A percentile compares a stretch with the other conserved stretches of the same genome.
Evolutionary conservation across 2,797 vertebrate species (phyloP).

Genomic region (Scarus forsteni): DNA sequence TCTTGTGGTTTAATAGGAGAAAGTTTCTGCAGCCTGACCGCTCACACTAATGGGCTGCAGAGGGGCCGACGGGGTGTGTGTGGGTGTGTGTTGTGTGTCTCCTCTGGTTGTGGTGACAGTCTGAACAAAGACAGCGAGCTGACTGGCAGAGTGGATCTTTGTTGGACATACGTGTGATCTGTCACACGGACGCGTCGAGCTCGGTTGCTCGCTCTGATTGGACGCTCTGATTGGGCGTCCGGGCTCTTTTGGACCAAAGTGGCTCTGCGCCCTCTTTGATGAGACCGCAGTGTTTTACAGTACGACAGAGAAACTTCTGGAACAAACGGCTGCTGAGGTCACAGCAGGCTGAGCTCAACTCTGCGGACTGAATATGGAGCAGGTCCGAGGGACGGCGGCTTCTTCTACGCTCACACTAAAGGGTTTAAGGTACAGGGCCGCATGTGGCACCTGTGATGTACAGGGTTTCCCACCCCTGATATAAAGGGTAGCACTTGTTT

Average conservation of each 20-base stretch:
- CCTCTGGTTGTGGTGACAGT: slow-evolving; percentile 34
- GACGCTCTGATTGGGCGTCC: background rate
- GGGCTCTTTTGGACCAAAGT: background rate
- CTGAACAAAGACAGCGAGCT: slow-evolving; percentile 8
- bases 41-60: no score
- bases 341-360: no score
- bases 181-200: background rate
- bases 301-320: background rate
- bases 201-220: slow-evolving; percentile 19
- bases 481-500: no score
- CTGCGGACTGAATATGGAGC: no score
- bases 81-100: slow-evolving; percentile 7
- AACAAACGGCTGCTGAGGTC: no score
- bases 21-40: no score
- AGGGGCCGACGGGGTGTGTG: background rate
- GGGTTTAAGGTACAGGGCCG: no score
- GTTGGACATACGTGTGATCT: slow-evolving; percentile 7
- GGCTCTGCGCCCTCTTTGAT: background rate
- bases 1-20: no score
- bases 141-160: slow-evolving; percentile 11
- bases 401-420: no score
- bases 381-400: no score
- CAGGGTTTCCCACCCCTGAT: no score
- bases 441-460: no score
- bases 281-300: background rate